phyloP scores from a whole-genome alignment of 2,888 invertebrate species.

The Clusia tigrina region DNA sequence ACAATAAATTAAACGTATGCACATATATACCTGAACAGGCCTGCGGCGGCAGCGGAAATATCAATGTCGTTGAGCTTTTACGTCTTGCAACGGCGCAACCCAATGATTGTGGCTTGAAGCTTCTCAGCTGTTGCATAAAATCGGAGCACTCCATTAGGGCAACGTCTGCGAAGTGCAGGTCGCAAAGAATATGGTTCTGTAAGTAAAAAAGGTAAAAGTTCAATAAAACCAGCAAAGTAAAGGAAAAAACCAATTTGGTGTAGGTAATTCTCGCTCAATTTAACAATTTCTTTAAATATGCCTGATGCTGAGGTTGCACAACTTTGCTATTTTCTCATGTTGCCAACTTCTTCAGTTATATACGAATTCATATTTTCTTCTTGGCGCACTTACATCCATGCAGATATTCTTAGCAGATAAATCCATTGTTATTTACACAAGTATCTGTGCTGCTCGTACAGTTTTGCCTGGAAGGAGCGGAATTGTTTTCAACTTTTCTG shows the following conservation, averaged over 20 bases:
- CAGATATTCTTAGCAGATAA: no score
- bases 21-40: conserved; percentile 90
- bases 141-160: conserved; percentile 97
- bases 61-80: conserved; percentile 92
- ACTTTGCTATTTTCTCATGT: no score
- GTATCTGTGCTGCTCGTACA: background rate
- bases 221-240: background rate
- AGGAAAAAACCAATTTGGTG: background rate
- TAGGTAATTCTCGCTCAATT: no score
- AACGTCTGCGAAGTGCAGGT: conserved; percentile 95
- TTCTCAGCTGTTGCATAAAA: conserved; percentile 95
- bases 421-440: background rate
- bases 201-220: conserved; percentile 25
- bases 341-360: no score
- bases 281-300: no score
- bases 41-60: conserved; percentile 92
- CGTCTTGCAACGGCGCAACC: conserved; percentile 94
- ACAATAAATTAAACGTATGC: conserved; percentile 1
- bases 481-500: background rate
- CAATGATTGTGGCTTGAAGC: conserved; percentile 94
- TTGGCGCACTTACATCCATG: no score
- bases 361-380: no score
- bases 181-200: conserved; percentile 92
- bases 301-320: no score
- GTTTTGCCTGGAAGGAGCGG: background rate